A percentile compares a stretch with the other conserved stretches of the same genome.
phyloP scores from a whole-genome alignment of 1,140 invertebrate species.

The Drosophila murphyi region DNA sequence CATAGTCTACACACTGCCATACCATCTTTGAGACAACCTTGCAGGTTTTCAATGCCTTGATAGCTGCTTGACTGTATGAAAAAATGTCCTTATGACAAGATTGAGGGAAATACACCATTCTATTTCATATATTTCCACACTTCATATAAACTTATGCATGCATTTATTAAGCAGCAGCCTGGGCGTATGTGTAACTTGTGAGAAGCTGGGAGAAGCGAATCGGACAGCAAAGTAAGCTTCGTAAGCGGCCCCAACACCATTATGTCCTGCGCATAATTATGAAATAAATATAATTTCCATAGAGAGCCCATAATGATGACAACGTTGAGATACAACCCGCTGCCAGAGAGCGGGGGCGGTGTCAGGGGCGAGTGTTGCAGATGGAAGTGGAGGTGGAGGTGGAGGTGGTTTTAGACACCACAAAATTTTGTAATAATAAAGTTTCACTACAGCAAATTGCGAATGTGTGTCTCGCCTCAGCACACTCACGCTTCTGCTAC shows the following conservation, averaged over 20 bases:
- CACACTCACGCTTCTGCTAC: constrained; percentile 28
- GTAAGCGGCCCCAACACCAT: constrained; percentile 28
- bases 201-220: not conserved
- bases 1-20: too few species aligned
- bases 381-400: not conserved
- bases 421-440: constrained; percentile 29
- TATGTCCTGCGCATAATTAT: constrained; percentile 71
- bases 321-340: constrained; percentile 9
- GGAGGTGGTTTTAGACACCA: constrained; percentile 6
- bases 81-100: too few species aligned
- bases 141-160: too few species aligned
- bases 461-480: constrained; percentile 51
- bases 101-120: too few species aligned
- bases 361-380: not conserved
- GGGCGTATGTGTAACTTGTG: constrained; percentile 32
- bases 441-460: constrained; percentile 15
- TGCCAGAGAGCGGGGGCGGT: not conserved
- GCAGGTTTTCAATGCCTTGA: too few species aligned
- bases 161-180: not conserved
- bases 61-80: too few species aligned
- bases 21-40: too few species aligned
- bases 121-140: too few species aligned
- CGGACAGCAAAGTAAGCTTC: not conserved
- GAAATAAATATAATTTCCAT: constrained; percentile 78
- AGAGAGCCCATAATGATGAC: constrained; percentile 45